Evolutionary conservation across 2,888 invertebrate species (phyloP).

Genomic region (Chaitophorus viminalis): DNA sequence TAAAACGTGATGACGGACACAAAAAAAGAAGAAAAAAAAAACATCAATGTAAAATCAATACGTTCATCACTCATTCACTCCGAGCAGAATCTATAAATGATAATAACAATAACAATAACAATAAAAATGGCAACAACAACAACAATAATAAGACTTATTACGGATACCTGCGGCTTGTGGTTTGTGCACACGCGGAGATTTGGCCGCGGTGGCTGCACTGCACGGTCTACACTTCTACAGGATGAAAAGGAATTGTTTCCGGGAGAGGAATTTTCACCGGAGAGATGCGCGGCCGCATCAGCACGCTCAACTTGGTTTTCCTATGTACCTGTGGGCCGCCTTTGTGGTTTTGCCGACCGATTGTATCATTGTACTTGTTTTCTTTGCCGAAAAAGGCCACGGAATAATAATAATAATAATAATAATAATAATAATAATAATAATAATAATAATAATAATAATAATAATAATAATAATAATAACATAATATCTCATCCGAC

Average conservation of each 20-base stretch:
- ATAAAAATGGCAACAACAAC: no score
- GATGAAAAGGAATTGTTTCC: slow-evolving; percentile 54
- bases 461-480: no score
- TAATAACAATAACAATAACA: no score
- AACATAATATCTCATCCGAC: no score
- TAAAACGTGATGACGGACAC: no score
- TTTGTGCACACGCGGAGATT: background rate
- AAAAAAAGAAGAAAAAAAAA: no score
- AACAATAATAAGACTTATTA: background rate
- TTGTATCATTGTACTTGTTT: slow-evolving; percentile 47
- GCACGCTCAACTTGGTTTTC: slow-evolving; percentile 22
- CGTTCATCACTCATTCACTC: no score
- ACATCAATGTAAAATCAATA: no score
- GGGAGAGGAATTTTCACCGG: slow-evolving; percentile 52
- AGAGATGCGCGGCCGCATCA: background rate
- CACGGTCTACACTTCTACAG: no score
- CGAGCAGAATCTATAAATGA: no score
- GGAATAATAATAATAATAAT: slow-evolving; percentile 21
- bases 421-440: no score
- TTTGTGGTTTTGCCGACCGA: slow-evolving; percentile 48
- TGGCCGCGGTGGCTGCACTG: background rate
- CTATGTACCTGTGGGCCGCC: background rate
- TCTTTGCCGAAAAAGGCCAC: slow-evolving; percentile 33
- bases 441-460: no score
- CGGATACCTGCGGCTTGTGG: background rate